Evolutionary conservation across 2,888 invertebrate species (phyloP), one percentile per base, ranked within the genome.

Genomic region (Candidula unifasciata): DNA sequence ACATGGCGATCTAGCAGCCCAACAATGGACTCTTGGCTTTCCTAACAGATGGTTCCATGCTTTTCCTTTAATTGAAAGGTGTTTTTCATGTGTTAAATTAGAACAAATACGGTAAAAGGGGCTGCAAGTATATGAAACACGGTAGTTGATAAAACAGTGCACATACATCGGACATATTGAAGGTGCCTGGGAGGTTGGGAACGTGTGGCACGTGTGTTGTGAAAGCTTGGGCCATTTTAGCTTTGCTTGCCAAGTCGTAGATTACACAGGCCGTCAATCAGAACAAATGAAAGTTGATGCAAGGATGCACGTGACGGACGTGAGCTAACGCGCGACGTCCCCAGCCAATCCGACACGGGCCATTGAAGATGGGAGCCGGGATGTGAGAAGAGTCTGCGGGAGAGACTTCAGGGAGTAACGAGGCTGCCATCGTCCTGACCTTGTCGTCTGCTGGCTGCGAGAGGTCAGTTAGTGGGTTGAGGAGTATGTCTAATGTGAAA

Each of bases 211-310:
- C 77, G 77, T 77, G 77, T 10, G n/a, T n/a, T 37, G 24, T 78
- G 37, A 64, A 78, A 64, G 37, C 35, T n/a, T 78, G 64, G n/a
- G 35, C 78, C 78, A 44, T 64, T 64, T 64, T 64, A 37, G 78
- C n/a, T 16, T 64, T 69, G 68, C 30, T 52, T 10, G 21, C 44
- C 80, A 80, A 69, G 69, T 69, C 68, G 80, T 80, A 64, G 52
- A 68, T 80, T 80, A 80, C 80, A 69, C 80, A 69, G 80, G 80
- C 80, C 69, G 80, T 80, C 80, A 80, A 69, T 80, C 80, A 80
- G 80, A 80, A 69, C 80, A 69, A 80, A 80, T 80, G 68, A 80
- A 69, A 37, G 44, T 66, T 52, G 35, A 24, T n/a, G 6, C 64
- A 21, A 27, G 33, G 37, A 5, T 35, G 64, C 64, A 78, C 78